These are phyloP conservation scores for Acanthisitta chloris DNA, from an alignment of 2,113 vertebrate genomes.

Conservation along the genomic window DNA sequence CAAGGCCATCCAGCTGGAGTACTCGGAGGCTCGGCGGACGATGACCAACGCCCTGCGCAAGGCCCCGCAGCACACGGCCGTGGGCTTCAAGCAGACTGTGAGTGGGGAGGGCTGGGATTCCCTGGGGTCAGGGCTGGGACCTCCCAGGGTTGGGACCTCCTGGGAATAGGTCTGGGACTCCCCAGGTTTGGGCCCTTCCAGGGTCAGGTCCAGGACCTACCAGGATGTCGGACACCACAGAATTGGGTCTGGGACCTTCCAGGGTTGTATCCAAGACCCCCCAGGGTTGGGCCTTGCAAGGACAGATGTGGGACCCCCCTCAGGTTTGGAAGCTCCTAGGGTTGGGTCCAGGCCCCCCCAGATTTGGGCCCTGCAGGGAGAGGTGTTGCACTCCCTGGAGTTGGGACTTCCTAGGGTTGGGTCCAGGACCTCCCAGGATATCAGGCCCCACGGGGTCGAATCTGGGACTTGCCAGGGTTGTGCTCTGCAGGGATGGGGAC, in stretches of 20 bases:
- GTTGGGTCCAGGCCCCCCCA: background rate
- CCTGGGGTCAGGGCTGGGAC: too few relatives aligned
- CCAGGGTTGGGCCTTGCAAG: background rate
- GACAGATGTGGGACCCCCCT: too few relatives aligned
- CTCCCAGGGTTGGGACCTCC: too few relatives aligned
- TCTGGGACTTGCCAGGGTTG: background rate
- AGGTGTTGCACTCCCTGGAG: too few relatives aligned
- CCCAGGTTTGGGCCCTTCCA: background rate
- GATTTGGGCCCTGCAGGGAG: background rate
- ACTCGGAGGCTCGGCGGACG: conserved; percentile 91
- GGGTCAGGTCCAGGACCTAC: background rate
- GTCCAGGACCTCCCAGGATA: background rate
- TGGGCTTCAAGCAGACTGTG: conserved; percentile 97
- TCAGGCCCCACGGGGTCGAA: accelerated
- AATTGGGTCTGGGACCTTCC: too few relatives aligned
- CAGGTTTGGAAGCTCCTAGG: background rate
- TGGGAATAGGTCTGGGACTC: too few relatives aligned
- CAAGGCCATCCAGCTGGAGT: conserved; percentile 97
- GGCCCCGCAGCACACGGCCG: conserved; percentile 94
- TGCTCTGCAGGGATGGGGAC: background rate
- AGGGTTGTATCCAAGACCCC: background rate
- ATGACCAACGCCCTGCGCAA: conserved; percentile 96
- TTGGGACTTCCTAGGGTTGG: background rate
- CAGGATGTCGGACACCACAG: too few relatives aligned
- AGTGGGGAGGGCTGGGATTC: background rate